Conservation (phyloP, 2,113 vertebrate species). For the Cercocebus atys region DNA sequence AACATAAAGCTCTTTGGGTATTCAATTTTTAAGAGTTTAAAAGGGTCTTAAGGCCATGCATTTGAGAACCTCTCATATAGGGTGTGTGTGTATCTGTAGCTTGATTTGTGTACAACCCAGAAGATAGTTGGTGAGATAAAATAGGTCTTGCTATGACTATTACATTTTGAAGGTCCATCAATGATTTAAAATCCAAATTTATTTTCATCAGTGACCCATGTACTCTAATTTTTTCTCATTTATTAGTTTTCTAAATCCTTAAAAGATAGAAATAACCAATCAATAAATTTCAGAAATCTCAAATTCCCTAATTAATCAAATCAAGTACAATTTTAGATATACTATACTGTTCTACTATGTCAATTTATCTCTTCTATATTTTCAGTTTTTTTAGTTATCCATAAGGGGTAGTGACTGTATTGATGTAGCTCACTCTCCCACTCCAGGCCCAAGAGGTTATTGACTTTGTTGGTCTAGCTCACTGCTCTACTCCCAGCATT, state of each 20-base stretch:
- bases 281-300: constrained; percentile 60
- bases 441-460: accelerated
- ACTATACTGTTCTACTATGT: not conserved
- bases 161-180: constrained; percentile 47
- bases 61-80: not conserved
- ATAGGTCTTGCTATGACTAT: not conserved
- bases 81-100: not conserved
- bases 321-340: not conserved
- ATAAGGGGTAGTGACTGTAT: not conserved
- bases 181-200: constrained; percentile 63
- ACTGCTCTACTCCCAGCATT: not conserved
- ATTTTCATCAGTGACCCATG: constrained; percentile 19
- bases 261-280: constrained; percentile 49
- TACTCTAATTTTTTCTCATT: constrained; percentile 62
- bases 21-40: constrained; percentile 31
- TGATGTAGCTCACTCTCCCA: not conserved
- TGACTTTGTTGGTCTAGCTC: not conserved
- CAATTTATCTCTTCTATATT: not conserved
- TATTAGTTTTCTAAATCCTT: constrained; percentile 50
- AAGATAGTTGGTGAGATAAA: not conserved
- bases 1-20: not conserved
- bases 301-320: constrained; percentile 64
- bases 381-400: not conserved
- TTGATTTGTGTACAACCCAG: not conserved
- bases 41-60: not conserved